phyloP scores from a whole-genome alignment of 2,888 invertebrate species.

The Leptinotarsa tumamoca region DNA sequence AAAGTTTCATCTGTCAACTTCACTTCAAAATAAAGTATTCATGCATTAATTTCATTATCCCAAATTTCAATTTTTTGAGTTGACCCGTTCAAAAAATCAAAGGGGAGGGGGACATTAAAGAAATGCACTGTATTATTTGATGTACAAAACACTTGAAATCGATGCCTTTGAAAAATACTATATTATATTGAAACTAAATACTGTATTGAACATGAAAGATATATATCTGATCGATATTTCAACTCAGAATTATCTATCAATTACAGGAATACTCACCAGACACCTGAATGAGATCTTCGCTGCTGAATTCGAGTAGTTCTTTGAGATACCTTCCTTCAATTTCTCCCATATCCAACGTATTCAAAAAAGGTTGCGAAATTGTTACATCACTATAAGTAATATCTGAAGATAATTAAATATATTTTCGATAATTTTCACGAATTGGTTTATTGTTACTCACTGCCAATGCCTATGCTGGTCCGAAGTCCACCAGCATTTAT shows the following conservation, averaged over 20 bases:
- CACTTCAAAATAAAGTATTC: no score
- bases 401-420: conserved; percentile 67
- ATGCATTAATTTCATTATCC: no score
- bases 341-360: conserved; percentile 78
- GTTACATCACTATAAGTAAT: conserved; percentile 78
- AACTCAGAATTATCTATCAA: neutral
- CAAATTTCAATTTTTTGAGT: no score
- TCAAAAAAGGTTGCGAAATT: conserved; percentile 81
- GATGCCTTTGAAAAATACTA: no score
- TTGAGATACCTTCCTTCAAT: conserved; percentile 75
- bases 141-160: no score
- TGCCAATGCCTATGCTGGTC: conserved; percentile 74
- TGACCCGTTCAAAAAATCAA: no score
- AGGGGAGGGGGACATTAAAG: no score
- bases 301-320: conserved; percentile 72
- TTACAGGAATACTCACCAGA: conserved; percentile 28
- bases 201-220: no score
- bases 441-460: conserved; percentile 62
- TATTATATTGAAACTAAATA: no score
- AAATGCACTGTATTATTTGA: no score
- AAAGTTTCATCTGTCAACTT: no score
- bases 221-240: no score
- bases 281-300: conserved; percentile 49
- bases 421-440: neutral
- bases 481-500: conserved; percentile 79